Evolutionary conservation across 2,113 vertebrate genomes (phyloP), one percentile per base, ranked within the genome.

Genomic region (Pseudorectes ferrugineus): DNA sequence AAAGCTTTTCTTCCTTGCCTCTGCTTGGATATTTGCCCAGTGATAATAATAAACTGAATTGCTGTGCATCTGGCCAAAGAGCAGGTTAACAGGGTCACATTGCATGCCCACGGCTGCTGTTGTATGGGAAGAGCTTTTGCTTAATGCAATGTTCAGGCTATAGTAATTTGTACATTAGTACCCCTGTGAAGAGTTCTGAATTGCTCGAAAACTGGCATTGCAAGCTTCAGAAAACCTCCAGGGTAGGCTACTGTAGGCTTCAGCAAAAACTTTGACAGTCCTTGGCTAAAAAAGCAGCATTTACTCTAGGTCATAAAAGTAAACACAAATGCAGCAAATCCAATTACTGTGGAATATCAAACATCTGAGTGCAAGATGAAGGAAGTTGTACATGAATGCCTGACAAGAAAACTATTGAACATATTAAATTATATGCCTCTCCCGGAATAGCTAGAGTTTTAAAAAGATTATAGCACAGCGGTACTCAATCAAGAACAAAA

Each of bases 401-500:
- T 97, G 94, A 93, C 87, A 95, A 83, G 88, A 90, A 92, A 92
- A 89, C 94, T 94, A 90, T 94, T 95, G 93, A 96, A 74, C 85
- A 89, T 97, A 88, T 90, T 96, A 96, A 96, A 96, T 97, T 96
- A 96, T 90, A 81, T 12, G 40, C 68, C 33, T 90, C 51, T 97
- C 96, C 95, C 85, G 96, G 91, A 96, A 97, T 96, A 97, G 81
- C 66, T 87, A 7, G 80, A 61, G 68, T 92, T 96, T 93, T 80
- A 88, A 94, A 96, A 94, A 92, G 91, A 96, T 96, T 80, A 46
- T n/a, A 81, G 81, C 12, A 5, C 94, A 95, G 78, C 92, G 74
- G 63, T 80, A 40, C 87, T 97, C 95, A 93, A 75, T 97, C 94
- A 97, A 86, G 81, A 95, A 89, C 89, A 96, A 95, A 97, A 95